Evolutionary conservation across 2,888 invertebrate genomes (phyloP), one percentile per base, ranked within the genome.

Genomic region (Liodrosophila aerea): DNA sequence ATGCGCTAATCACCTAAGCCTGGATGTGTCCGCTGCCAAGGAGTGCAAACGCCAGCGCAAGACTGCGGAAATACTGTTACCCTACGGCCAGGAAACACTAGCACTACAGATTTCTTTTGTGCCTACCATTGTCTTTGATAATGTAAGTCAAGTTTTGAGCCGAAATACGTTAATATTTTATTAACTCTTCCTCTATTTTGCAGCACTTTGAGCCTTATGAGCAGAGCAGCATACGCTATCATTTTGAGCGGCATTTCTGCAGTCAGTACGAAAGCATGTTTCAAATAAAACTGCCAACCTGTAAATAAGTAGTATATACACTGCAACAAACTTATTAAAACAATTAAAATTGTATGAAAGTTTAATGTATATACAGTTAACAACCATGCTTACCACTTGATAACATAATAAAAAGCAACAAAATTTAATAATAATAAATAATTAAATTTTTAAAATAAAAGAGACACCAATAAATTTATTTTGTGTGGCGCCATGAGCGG

Each of bases 51-150:
- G 49, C 2, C 70, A 69, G 0, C 76, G 87, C 9, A 67, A 65
- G 2, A 82, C 80, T 0, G 49, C 56, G 0, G 88, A 90, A 1
- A 88, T 90, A 33, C 65, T 90, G 34, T 65, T 73, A 33, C 84
- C 78, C 18, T 88, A 89, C 49, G 90, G 88, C 16, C 61, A 62
- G 12, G 62, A 81, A 34, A 90, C 90, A 0, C 57, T 86, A 13
- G 41, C 70, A 0, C 66, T 90, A 22, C 69, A 84, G 11, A 34
- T 89, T 18, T 74, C 87, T 27, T 90, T 87, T 75, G 87, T 90
- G 2, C 90, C 90, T 30, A 84, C 82, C 11, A 83, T 90, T 50
- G 84, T 74, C 1, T 61, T 90, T n/a, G 85, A 88, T 41, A 84
- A 77, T 52, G 90, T 90, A 68, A 84, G 87, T 12, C 4, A 67